Evolutionary conservation across 2,888 invertebrate species (phyloP), one percentile per base, ranked within the genome.

Genomic region (Desoria tigrina): DNA sequence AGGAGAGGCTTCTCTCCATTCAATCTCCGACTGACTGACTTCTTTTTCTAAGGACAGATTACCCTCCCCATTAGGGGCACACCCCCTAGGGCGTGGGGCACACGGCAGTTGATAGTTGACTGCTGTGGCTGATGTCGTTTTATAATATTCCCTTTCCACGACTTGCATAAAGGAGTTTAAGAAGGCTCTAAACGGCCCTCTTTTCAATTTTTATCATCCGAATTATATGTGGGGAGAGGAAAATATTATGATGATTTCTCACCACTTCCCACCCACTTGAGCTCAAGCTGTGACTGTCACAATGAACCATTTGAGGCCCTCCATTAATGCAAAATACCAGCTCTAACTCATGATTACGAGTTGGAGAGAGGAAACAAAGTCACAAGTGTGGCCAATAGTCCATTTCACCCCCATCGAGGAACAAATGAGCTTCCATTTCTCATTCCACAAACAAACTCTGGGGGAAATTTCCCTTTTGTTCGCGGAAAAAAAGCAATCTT

Each of bases 401-500:
- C 62, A 70, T 70, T 67, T 70, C 65, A 62, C 66, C 57, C 66
- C 55, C 66, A 65, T 70, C 62, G 64, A 16, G 53, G 62, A 65
- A 70, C 65, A 67, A 65, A 66, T 67, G 66, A 70, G 61, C 18
- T 51, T 39, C 49, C 68, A 71, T 71, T 71, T 71, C 66, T 71
- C 71, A 66, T 71, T 63, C n/a, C 63, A 54, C 37, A 62, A 53
- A 61, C 16, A 45, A 18, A 16, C 16, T n/a, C n/a, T n/a, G n/a
- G n/a, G 16, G 16, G n/a, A 45, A 32, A 32, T 32, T 32, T 32
- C 32, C 32, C 32, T 32, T 11, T 32, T 32, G 32, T 32, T 32
- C 32, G 32, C 4, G 32, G n/a, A n/a, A n/a, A n/a, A n/a, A n/a
- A n/a, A n/a, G 32, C 32, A 32, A 32, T 32, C 32, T 32, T 16